A percentile compares a stretch with the other conserved stretches of the same genome.
These are phyloP conservation scores for Anoncus sp. DNA, from an alignment of 2,888 invertebrate genomes.

Conservation along the genomic window DNA sequence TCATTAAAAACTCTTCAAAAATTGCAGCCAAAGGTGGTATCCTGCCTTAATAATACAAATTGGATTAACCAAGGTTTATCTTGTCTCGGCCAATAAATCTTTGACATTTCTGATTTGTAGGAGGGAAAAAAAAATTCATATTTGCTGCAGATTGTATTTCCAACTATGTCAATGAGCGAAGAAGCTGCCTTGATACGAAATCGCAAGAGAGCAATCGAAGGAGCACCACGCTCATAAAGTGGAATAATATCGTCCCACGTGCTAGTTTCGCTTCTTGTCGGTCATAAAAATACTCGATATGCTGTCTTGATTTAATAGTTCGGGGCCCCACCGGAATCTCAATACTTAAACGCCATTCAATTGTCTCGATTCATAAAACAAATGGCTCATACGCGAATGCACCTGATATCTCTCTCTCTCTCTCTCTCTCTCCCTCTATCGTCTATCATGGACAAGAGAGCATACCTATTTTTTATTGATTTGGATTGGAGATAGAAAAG, in stretches of 20 bases:
- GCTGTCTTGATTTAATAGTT: conserved; percentile 58
- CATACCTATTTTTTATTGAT: conserved; percentile 4
- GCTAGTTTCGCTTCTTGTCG: conserved; percentile 48
- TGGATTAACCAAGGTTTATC: too few species aligned
- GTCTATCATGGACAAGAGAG: conserved; percentile 1
- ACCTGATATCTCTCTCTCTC: conserved; percentile 25
- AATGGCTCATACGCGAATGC: conserved; percentile 53
- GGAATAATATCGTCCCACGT: conserved; percentile 26
- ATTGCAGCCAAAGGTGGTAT: too few species aligned
- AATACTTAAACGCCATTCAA: conserved; percentile 70
- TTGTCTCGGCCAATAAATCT: background rate
- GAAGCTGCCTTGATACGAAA: conserved; percentile 34
- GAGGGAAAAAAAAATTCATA: background rate
- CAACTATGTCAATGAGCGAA: conserved; percentile 12
- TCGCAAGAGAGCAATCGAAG: conserved; percentile 13
- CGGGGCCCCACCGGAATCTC: conserved; percentile 23
- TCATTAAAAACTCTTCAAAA: too few species aligned
- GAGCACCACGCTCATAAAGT: conserved; percentile 7
- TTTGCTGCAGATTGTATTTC: background rate
- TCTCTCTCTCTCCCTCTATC: conserved; percentile 30
- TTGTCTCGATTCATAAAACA: conserved; percentile 68
- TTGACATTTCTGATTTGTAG: background rate
- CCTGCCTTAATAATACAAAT: too few species aligned
- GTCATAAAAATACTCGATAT: conserved; percentile 67
- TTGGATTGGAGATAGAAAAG: conserved; percentile 2